phyloP scores from a whole-genome alignment of 1,140 invertebrate genomes.

The Hyles vespertilio region DNA sequence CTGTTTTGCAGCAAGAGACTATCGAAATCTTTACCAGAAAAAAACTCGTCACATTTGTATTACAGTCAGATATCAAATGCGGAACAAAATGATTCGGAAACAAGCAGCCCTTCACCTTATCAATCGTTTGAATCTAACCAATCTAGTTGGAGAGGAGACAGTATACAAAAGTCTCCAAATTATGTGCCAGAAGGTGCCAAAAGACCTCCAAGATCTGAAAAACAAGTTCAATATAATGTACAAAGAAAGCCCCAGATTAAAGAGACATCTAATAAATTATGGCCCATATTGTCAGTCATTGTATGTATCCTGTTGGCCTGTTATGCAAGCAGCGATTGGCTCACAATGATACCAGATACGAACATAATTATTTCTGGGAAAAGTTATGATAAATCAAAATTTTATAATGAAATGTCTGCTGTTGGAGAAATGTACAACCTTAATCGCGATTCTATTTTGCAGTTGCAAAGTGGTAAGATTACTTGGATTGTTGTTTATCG shows the following conservation, averaged over 20 bases:
- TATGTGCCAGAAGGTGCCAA: neutral
- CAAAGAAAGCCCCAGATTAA: neutral
- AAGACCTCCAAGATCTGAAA: neutral
- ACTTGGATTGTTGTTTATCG: neutral
- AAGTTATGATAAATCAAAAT: conserved; percentile 43
- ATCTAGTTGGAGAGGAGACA: neutral
- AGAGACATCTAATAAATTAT: neutral
- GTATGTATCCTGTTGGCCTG: too few relatives aligned
- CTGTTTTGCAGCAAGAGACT: conserved; percentile 47
- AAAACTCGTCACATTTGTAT: conserved; percentile 36
- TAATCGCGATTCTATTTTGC: conserved; percentile 43
- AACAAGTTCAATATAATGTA: neutral
- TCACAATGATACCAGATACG: neutral
- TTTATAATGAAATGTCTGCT: conserved; percentile 43
- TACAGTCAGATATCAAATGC: conserved; percentile 40
- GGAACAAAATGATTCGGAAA: neutral
- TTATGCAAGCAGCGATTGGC: neutral
- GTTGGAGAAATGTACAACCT: conserved; percentile 52
- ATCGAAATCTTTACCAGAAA: conserved; percentile 53
- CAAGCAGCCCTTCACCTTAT: neutral
- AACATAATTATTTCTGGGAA: neutral
- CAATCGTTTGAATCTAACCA: neutral
- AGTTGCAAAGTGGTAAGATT: conserved; percentile 49
- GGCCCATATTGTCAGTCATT: neutral
- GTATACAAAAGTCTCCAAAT: neutral